phyloP scores from a whole-genome alignment of 2,797 vertebrate genomes.

The Myotis vivesi region DNA sequence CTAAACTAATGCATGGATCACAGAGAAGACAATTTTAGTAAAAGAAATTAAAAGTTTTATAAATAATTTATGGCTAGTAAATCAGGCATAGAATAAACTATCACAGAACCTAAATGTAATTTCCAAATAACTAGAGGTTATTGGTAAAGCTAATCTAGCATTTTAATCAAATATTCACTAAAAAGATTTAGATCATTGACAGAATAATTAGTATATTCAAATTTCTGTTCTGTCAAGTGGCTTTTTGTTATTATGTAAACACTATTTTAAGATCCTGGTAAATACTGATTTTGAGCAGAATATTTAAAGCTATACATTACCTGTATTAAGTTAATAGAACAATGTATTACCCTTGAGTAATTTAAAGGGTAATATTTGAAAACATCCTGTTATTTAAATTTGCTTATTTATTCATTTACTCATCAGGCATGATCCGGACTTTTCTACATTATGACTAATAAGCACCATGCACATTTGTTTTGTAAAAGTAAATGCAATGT shows the following conservation, averaged over 20 bases:
- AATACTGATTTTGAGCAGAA: not conserved
- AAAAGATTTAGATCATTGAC: constrained; percentile 31
- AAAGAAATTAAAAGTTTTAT: constrained; percentile 63
- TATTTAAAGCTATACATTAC: not conserved
- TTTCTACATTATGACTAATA: not conserved
- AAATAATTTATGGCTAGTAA: constrained; percentile 45
- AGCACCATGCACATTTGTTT: not conserved
- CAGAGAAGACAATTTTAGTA: constrained; percentile 44
- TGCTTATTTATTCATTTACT: not conserved
- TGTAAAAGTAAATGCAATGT: not conserved
- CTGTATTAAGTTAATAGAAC: constrained; percentile 6
- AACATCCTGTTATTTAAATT: constrained; percentile 5
- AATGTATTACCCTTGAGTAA: not conserved
- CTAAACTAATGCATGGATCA: constrained; percentile 59
- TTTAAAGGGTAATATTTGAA: not conserved
- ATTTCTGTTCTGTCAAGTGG: not conserved
- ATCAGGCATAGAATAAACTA: constrained; percentile 23
- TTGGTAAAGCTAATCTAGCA: constrained; percentile 26
- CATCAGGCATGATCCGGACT: not conserved
- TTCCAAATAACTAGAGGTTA: constrained; percentile 40
- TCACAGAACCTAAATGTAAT: constrained; percentile 17
- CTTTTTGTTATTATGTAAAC: not conserved
- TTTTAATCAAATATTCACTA: constrained; percentile 56
- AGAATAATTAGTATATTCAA: constrained; percentile 15
- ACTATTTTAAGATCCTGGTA: not conserved